phyloP scores from a whole-genome alignment of 2,888 invertebrate species.

The Cheiracanthium punctorium region DNA sequence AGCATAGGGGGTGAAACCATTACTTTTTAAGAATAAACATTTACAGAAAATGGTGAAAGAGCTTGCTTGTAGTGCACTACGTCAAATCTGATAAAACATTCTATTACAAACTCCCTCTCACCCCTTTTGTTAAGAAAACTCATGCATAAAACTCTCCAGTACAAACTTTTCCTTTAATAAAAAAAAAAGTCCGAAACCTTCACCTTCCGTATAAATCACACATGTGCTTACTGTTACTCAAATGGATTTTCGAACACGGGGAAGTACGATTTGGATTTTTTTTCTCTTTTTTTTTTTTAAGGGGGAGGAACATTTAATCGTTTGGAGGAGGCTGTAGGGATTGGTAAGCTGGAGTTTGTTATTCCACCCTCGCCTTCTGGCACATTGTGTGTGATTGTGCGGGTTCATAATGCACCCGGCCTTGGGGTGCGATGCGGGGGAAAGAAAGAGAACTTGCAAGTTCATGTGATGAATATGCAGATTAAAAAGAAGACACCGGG shows the following conservation, averaged over 20 bases:
- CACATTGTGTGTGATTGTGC: constrained; percentile 1
- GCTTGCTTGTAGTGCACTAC: no score
- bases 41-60: no score
- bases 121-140: no score
- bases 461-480: background rate
- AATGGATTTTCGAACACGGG: background rate
- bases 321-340: background rate
- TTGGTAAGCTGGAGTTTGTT: constrained; percentile 7
- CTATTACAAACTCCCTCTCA: no score
- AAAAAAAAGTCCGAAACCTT: background rate
- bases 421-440: background rate
- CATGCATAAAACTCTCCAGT: no score
- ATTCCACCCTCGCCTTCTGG: constrained; percentile 10
- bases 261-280: background rate
- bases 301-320: background rate
- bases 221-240: background rate
- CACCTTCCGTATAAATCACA: background rate
- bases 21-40: no score
- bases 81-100: no score
- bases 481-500: background rate
- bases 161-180: no score
- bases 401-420: background rate
- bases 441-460: background rate
- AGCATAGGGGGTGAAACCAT: no score
- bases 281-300: background rate